Base-by-base conservation (phyloP, 1,140 invertebrate genomes). In the Cyrtorhinus lividipennis region DNA sequence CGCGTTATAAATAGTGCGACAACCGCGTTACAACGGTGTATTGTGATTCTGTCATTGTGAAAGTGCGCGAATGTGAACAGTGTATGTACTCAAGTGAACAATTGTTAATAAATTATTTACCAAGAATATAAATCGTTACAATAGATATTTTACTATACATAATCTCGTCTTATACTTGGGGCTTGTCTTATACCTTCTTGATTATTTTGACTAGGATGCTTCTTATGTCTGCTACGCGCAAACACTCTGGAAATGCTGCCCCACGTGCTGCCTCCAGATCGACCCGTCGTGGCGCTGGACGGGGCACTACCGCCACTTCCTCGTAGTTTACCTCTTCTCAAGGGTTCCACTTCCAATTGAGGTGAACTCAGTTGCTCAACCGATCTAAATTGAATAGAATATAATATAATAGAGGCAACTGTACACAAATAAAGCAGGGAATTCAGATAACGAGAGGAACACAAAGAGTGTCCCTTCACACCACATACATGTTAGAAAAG, bases 191-290 rank as follows among this genome's bases (percentile, higher is more conserved):
- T 56, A 71, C 70, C 70, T 56, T 71, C 69, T 62, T 72, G 71
- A 58, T 66, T 69, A 57, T 64, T 69, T 24, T 70, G 70, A 44
- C 64, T 69, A 38, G 74, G 71, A 18, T 74, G 72, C 67, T 88
- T 89, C 72, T 89, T 81, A 71, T 91, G 87, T 63, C 88, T 80
- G 59, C 86, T 87, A 8, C 90, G 76, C 0, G 89, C 87, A 71
- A 93, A 93, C 10, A 93, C 90, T 66, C 89, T 77, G 0, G 84
- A 87, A 68, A 90, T 90, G 68, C 84, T 87, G 53, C 86, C 86
- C 87, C 87, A 90, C 0, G 84, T 80, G 8, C 79, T 77, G 1
- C 83, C 65, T 79, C 1, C 8, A 18, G 45, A 22, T 2, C 59
- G 44, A 20, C 48, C 58, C 1, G 59, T 62, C 25, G 58, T 59